phyloP scores from a whole-genome alignment of 2,888 invertebrate species.

The Drosophila cracens region DNA sequence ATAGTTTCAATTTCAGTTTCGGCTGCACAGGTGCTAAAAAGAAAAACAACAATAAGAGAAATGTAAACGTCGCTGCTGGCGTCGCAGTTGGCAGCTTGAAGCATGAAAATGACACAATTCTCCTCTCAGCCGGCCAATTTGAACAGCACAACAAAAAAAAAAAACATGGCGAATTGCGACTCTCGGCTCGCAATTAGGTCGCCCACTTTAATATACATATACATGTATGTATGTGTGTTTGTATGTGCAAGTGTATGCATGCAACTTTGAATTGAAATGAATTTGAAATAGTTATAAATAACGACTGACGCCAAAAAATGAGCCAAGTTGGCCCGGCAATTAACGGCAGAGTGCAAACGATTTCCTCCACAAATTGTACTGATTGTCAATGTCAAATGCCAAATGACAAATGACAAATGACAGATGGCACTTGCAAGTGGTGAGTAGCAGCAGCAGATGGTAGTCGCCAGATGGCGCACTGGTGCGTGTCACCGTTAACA shows the following conservation, averaged over 20 bases:
- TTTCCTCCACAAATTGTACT: conserved; percentile 65
- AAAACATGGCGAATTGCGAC: conserved; percentile 31
- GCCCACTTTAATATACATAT: conserved; percentile 61
- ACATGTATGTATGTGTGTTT: background rate
- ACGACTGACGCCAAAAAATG: conserved; percentile 52
- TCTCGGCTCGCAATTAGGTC: conserved; percentile 73
- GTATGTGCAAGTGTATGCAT: conserved; percentile 33
- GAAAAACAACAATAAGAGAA: background rate
- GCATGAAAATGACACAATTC: conserved; percentile 64
- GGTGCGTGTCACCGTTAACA: conserved; percentile 10
- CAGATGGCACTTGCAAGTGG: conserved; percentile 6
- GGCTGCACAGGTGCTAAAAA: conserved; percentile 47
- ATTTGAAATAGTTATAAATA: conserved; percentile 62
- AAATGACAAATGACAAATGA: conserved; percentile 16
- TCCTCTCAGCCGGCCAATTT: conserved; percentile 41
- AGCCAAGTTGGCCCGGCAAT: conserved; percentile 44
- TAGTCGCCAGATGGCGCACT: conserved; percentile 18
- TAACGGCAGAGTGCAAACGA: conserved; percentile 68
- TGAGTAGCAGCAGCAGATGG: conserved; percentile 13
- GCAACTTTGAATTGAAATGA: conserved; percentile 53
- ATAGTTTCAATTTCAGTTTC: conserved; percentile 41
- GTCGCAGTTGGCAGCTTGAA: conserved; percentile 22
- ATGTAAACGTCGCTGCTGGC: conserved; percentile 18
- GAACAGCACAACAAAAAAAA: background rate
- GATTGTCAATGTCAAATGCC: conserved; percentile 68